Evolutionary conservation across 2,797 vertebrate genomes (phyloP).

Genomic region (Lithobates pipiens): DNA sequence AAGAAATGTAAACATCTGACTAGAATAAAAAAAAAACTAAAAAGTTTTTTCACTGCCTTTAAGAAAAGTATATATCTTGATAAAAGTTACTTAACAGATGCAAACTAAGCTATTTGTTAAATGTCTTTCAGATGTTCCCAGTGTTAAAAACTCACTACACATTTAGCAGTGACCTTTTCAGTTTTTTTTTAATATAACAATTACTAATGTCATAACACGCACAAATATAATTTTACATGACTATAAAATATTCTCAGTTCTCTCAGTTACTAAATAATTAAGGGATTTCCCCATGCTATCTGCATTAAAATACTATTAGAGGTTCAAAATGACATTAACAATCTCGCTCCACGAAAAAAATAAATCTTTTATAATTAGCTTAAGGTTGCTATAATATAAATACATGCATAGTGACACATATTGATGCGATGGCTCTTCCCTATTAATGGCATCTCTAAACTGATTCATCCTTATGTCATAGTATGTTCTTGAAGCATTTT

Average conservation of each 20-base stretch:
- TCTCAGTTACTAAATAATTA: slow-evolving; percentile 44
- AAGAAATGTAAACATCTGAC: background rate
- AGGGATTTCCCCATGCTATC: slow-evolving; percentile 17
- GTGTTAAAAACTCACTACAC: background rate
- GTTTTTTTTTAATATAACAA: slow-evolving; percentile 27
- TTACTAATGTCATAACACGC: slow-evolving; percentile 30
- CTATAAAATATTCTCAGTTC: slow-evolving; percentile 38
- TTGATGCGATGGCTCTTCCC: slow-evolving; percentile 47
- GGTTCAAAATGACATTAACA: slow-evolving; percentile 51
- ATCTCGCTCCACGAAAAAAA: slow-evolving; percentile 22
- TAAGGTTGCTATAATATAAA: slow-evolving; percentile 53
- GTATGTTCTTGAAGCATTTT: slow-evolving; percentile 45
- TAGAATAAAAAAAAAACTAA: background rate
- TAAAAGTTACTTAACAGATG: background rate
- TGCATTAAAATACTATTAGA: slow-evolving; percentile 45
- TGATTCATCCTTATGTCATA: slow-evolving; percentile 56
- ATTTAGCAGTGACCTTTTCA: slow-evolving; percentile 45
- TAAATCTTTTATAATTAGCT: slow-evolving; percentile 51
- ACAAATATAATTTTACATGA: slow-evolving; percentile 22
- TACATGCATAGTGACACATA: slow-evolving; percentile 54
- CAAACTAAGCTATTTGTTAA: background rate
- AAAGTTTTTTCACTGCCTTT: background rate
- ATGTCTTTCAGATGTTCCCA: slow-evolving; percentile 36
- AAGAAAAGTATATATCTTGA: background rate
- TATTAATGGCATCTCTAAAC: slow-evolving; percentile 42